A percentile compares a stretch with the other conserved stretches of the same genome.
These are phyloP conservation scores for Hirtodrosophila confusa DNA, from an alignment of 2,888 invertebrate genomes.

Conservation along the genomic window DNA sequence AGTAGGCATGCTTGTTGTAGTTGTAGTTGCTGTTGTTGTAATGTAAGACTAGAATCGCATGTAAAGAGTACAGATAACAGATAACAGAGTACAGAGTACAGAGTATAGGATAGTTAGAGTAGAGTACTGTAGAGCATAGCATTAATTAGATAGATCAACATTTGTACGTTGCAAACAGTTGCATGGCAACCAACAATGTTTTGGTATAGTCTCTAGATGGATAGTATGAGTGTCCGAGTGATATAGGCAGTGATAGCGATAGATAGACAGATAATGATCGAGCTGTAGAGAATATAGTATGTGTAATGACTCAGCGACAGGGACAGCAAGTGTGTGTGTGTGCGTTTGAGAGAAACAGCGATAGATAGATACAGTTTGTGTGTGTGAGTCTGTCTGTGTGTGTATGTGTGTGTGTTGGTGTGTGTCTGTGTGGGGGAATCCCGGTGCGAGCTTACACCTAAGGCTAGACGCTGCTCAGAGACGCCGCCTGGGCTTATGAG, in stretches of 20 bases:
- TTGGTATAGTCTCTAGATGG: constrained; percentile 69
- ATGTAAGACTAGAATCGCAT: constrained; percentile 82
- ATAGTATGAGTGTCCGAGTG: constrained; percentile 33
- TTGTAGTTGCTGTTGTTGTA: constrained; percentile 41
- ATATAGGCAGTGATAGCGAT: constrained; percentile 13
- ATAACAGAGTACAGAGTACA: constrained; percentile 32
- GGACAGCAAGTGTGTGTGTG: constrained; percentile 2
- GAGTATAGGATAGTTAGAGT: constrained; percentile 23
- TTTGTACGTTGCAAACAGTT: constrained; percentile 64
- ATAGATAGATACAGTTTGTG: constrained; percentile 28
- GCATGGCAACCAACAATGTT: constrained; percentile 68
- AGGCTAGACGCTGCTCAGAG: constrained; percentile 56
- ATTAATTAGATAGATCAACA: constrained; percentile 42
- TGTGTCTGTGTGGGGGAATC: constrained; percentile 15
- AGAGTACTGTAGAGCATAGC: constrained; percentile 30
- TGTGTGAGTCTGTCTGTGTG: constrained; percentile 15
- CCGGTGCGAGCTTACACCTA: constrained; percentile 65
- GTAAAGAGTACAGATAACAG: constrained; percentile 56
- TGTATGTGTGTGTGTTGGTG: constrained; percentile 16
- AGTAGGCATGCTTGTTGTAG: constrained; percentile 30
- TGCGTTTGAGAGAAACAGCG: constrained; percentile 27
- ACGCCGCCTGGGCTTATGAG: constrained; percentile 64
- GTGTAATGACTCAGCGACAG: constrained; percentile 25
- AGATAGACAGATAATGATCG: constrained; percentile 28
- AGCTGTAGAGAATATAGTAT: constrained; percentile 19